These are phyloP conservation scores for Luscinia megarhynchos DNA, from an alignment of 2,797 vertebrate genomes.

Conservation along the genomic window DNA sequence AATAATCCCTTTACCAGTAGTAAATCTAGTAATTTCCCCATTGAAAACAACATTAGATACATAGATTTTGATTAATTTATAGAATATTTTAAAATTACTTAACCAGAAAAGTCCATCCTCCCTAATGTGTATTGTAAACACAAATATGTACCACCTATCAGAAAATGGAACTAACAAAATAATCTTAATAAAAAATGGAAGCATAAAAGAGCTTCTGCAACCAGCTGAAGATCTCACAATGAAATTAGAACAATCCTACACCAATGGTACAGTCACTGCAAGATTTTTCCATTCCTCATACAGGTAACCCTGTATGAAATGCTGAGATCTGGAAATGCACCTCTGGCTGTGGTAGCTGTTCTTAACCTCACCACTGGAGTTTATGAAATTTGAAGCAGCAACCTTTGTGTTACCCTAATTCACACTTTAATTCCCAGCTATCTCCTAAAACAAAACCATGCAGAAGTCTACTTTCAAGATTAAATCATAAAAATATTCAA, in stretches of 20 bases:
- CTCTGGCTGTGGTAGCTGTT: background rate
- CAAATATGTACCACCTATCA: background rate
- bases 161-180: background rate
- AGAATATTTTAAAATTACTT: background rate
- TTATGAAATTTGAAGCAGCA: conserved; percentile 9
- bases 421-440: background rate
- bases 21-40: background rate
- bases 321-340: background rate
- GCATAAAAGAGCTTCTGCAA: background rate
- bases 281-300: conserved; percentile 12
- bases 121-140: background rate
- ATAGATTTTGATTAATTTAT: background rate
- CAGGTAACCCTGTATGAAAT: background rate
- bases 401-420: background rate
- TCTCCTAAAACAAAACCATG: background rate
- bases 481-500: background rate
- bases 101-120: background rate
- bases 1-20: background rate
- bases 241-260: background rate
- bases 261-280: background rate
- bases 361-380: background rate
- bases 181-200: background rate
- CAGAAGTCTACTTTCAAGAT: background rate
- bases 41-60: background rate
- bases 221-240: background rate